Evolutionary conservation across 1,140 invertebrate genomes (phyloP).

Genomic region (Drosophila mojavensis): DNA sequence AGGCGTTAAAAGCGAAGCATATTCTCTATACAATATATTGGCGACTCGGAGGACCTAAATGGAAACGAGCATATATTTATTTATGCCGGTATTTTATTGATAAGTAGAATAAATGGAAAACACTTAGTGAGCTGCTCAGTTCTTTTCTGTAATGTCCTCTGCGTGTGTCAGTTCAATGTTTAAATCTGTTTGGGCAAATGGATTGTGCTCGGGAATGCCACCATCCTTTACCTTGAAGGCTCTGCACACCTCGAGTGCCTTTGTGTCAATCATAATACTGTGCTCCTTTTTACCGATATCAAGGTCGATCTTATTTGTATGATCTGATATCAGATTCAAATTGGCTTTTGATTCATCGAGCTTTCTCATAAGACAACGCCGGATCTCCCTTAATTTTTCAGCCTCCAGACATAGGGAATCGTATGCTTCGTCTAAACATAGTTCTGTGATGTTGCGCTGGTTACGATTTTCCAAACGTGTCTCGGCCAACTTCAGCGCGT

Average conservation of each 20-base stretch:
- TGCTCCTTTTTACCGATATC: constrained; percentile 90
- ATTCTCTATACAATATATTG: too few species aligned
- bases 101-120: neutral
- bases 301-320: constrained; percentile 87
- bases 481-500: constrained; percentile 90
- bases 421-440: constrained; percentile 91
- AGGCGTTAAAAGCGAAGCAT: neutral
- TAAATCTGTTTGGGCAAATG: constrained; percentile 63
- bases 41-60: too few species aligned
- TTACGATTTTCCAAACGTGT: constrained; percentile 84
- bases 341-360: constrained; percentile 89
- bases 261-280: constrained; percentile 88
- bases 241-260: constrained; percentile 88
- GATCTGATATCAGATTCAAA: constrained; percentile 88
- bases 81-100: neutral
- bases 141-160: constrained; percentile 27
- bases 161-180: constrained; percentile 51
- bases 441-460: constrained; percentile 90
- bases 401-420: constrained; percentile 89
- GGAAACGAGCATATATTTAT: too few species aligned
- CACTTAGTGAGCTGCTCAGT: neutral
- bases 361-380: constrained; percentile 88
- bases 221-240: constrained; percentile 85
- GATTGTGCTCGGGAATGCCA: constrained; percentile 16
- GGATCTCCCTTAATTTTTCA: constrained; percentile 88